A percentile compares a stretch with the other conserved stretches of the same genome.
Conservation (phyloP, 2,797 vertebrate genomes). For the Enteromius radiatus region DNA sequence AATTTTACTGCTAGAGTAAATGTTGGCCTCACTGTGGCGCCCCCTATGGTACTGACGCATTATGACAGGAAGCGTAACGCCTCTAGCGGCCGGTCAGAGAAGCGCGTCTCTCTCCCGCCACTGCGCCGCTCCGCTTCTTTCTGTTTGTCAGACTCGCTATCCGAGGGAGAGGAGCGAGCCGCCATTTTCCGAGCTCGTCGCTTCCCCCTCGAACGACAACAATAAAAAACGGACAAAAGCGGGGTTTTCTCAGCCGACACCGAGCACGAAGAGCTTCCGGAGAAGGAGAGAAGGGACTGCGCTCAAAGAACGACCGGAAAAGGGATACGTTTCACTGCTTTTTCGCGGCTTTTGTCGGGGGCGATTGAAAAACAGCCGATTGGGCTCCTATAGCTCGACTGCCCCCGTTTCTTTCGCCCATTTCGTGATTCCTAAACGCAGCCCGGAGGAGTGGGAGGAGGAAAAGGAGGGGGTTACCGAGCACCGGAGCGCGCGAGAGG, state of each 20-base stretch:
- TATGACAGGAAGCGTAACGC: constrained; percentile 29
- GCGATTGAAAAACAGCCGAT: constrained; percentile 47
- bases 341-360: constrained; percentile 46
- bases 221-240: constrained; percentile 60
- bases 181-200: constrained; percentile 81
- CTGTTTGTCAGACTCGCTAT: constrained; percentile 70
- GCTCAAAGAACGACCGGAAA: constrained; percentile 17
- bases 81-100: constrained; percentile 57
- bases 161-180: constrained; percentile 77
- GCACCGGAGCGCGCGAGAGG: constrained; percentile 58
- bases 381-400: constrained; percentile 43
- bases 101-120: constrained; percentile 60
- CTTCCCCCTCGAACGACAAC: constrained; percentile 68
- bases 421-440: constrained; percentile 66
- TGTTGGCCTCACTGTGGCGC: constrained; percentile 45
- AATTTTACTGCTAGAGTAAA: neutral
- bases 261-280: neutral
- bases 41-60: constrained; percentile 63
- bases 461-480: constrained; percentile 47
- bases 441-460: constrained; percentile 51
- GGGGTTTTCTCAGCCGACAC: constrained; percentile 30
- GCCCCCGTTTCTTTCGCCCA: constrained; percentile 68
- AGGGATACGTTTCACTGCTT: constrained; percentile 26
- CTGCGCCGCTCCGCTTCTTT: constrained; percentile 60
- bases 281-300: constrained; percentile 22